Evolutionary conservation across 2,888 invertebrate species (phyloP).

Genomic region (Mechanitis messenoides): DNA sequence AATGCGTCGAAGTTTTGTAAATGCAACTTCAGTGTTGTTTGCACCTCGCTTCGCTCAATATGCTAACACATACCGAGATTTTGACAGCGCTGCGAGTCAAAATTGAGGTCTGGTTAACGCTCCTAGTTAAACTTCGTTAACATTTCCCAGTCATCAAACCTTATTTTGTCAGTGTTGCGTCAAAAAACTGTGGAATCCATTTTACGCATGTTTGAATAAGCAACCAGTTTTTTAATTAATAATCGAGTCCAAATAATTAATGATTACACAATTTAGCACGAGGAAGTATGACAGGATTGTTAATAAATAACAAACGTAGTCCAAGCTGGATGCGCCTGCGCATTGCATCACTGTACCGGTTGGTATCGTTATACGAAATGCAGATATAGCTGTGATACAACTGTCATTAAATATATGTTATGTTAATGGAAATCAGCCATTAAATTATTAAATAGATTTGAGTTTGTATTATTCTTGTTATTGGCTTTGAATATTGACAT

Average conservation of each 20-base stretch:
- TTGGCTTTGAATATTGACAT: no score
- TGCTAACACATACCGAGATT: no score
- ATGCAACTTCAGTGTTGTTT: no score
- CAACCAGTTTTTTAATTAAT: slow-evolving; percentile 5
- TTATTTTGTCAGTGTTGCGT: background rate
- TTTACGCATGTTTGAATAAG: background rate
- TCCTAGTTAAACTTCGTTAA: background rate
- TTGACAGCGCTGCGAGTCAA: no score
- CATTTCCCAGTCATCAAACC: slow-evolving; percentile 1
- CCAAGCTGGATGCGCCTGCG: slow-evolving; percentile 9
- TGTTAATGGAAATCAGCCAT: slow-evolving; percentile 8
- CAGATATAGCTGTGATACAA: slow-evolving; percentile 3
- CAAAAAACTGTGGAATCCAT: slow-evolving; percentile 2
- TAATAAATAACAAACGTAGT: slow-evolving; percentile 16
- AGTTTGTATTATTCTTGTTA: no score
- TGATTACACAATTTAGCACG: slow-evolving; percentile 5
- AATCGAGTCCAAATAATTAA: slow-evolving; percentile 7
- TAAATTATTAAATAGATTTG: background rate
- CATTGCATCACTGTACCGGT: slow-evolving; percentile 25
- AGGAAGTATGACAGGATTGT: slow-evolving; percentile 17
- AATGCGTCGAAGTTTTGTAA: no score
- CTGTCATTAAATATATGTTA: background rate
- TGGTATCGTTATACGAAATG: background rate
- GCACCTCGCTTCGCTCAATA: no score
- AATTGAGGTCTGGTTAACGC: no score